A percentile compares a stretch with the other conserved stretches of the same genome.
These are phyloP conservation scores for Brachionus koreanus DNA, from an alignment of 1,140 invertebrate genomes.

Conservation along the genomic window DNA sequence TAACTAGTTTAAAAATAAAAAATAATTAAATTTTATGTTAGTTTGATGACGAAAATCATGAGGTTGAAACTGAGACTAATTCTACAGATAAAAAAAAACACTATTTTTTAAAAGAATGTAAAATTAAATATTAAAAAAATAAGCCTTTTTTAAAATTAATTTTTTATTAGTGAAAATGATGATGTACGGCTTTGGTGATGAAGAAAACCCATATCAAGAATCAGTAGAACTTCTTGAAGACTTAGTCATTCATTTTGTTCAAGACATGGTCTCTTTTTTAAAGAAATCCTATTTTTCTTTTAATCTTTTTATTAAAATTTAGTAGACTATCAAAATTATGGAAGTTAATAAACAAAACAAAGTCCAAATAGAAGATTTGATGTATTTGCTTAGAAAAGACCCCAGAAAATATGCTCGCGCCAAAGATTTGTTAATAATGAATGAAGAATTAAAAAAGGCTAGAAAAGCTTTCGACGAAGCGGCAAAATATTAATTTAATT, in stretches of 20 bases:
- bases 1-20: neutral
- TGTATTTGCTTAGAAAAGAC: conserved; percentile 96
- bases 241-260: conserved; percentile 94
- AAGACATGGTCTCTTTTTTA: conserved; percentile 72
- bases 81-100: conserved; percentile 32
- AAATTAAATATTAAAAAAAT: neutral
- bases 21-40: neutral
- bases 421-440: conserved; percentile 88
- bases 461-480: conserved; percentile 95
- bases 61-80: neutral
- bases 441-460: conserved; percentile 96
- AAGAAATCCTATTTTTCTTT: neutral
- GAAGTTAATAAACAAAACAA: conserved; percentile 88
- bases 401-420: conserved; percentile 92
- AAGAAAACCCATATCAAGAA: conserved; percentile 97
- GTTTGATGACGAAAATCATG: conserved; percentile 41
- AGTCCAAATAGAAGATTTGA: conserved; percentile 95
- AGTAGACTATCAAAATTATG: conserved; percentile 79
- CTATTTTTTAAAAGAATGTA: conserved; percentile 28
- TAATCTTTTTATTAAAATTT: conserved; percentile 50
- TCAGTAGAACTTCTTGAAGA: conserved; percentile 96
- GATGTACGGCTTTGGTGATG: conserved; percentile 99
- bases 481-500: conserved; percentile 34
- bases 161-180: conserved; percentile 73
- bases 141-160: neutral